A percentile compares a stretch with the other conserved stretches of the same genome.
Conservation (phyloP, 35 echinoderm and acorn worm species). For the Patiria miniata region DNA sequence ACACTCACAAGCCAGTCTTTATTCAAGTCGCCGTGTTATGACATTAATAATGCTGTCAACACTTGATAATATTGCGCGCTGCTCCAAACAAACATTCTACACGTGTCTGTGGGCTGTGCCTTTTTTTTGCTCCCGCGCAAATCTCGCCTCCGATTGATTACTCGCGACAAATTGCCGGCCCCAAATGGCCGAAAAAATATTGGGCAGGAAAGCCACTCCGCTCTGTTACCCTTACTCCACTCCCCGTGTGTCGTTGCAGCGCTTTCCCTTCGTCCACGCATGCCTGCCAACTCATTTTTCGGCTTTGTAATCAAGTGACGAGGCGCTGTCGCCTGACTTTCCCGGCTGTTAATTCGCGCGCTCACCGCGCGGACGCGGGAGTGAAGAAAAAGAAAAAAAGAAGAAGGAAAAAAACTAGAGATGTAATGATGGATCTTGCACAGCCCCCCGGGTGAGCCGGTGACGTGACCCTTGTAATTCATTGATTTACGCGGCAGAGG, state of each 20-base stretch:
- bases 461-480: constrained; percentile 30
- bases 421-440: constrained; percentile 31
- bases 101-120: background rate
- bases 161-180: background rate
- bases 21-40: background rate
- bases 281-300: background rate
- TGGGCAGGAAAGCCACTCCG: background rate
- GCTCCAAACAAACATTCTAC: constrained; percentile 15
- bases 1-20: no score
- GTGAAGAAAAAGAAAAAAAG: background rate
- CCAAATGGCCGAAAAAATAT: background rate
- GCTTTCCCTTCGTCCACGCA: background rate
- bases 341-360: constrained; percentile 15
- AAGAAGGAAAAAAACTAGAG: background rate
- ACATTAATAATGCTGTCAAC: constrained; percentile 3
- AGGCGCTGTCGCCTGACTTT: constrained; percentile 15
- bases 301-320: constrained; percentile 4
- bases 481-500: constrained; percentile 30
- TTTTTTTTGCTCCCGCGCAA: background rate
- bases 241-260: background rate
- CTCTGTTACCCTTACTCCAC: background rate
- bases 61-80: constrained; percentile 5
- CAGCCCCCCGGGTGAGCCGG: constrained; percentile 9
- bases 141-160: constrained; percentile 7
- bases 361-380: background rate